Base-by-base conservation (phyloP, 37 sponge, comb jelly and placozoan species). In the Ianthella basta region DNA sequence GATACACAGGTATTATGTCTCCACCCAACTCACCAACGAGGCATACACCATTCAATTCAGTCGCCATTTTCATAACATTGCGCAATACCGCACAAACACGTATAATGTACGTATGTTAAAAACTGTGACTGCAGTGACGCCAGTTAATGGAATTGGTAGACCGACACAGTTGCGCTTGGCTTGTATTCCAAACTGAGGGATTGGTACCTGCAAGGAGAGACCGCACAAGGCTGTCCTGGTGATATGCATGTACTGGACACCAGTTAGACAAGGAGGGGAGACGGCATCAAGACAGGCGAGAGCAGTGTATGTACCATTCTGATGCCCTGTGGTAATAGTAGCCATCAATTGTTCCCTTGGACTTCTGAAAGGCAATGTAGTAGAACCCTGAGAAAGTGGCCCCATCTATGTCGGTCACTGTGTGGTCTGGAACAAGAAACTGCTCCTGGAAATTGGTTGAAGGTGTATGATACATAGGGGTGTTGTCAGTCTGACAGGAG, bases 361-460 rank as follows among this genome's bases (percentile, higher is more conserved):
- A 77, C 73, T 85, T 84, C 66, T 98, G 91, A 69, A 92, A 94
- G 67, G 88, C 92, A 55, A 98, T 96, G 80, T 98, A 98, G 81
- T 98, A 98, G 65, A 98, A 98, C 0, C 99, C 99, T 54, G 97
- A 94, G 73, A 96, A 96, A 0, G 96, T 94, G 2, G 99, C 96
- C 60, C 99, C 99, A 66, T 77, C 79, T 56, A 98, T 94, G 85
- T 94, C 86, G 0, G 86, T 94, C 41, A 96, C 86, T 40, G 80
- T 94, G 85, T 98, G 99, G 66, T 98, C 95, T 34, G 92, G 94
- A 10, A 96, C 96, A 15, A 96, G 88, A 68, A 98, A 98, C 61
- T 89, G 83, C 34, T 98, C 99, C 97, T 97, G 40, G 6, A 38
- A 69, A 6, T 29, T 69, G 34, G 34, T 32, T 33, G 27, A 74